A percentile compares a stretch with the other conserved stretches of the same genome.
These are phyloP conservation scores for Sialis lutaria DNA, from an alignment of 2,888 invertebrate species.

Conservation along the genomic window DNA sequence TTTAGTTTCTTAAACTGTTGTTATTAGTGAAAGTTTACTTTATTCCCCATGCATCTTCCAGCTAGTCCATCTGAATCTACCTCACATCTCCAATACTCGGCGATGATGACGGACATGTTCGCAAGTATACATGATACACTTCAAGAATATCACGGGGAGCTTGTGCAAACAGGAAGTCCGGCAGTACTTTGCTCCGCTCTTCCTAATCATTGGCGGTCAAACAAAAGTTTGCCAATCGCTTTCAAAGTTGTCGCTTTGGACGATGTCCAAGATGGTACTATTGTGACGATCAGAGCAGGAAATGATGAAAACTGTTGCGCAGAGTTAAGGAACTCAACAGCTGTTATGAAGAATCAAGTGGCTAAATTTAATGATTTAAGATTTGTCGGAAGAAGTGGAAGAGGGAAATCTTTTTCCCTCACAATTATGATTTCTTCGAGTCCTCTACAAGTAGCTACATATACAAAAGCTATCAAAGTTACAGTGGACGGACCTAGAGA, in stretches of 20 bases:
- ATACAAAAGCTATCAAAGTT: slow-evolving; percentile 95
- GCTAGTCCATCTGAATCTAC: slow-evolving; percentile 3
- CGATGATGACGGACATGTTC: slow-evolving; percentile 53
- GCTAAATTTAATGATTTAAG: slow-evolving; percentile 97
- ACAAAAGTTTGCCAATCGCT: slow-evolving; percentile 90
- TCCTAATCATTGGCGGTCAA: slow-evolving; percentile 93
- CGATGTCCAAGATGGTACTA: slow-evolving; percentile 85
- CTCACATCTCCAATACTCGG: slow-evolving; percentile 15
- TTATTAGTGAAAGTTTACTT: neutral
- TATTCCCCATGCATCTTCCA: slow-evolving; percentile 5
- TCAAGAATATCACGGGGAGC: slow-evolving; percentile 79
- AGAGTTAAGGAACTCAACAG: slow-evolving; percentile 82
- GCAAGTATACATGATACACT: slow-evolving; percentile 59
- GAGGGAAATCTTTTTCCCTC: slow-evolving; percentile 91
- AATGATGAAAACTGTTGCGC: slow-evolving; percentile 97
- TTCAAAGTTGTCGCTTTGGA: slow-evolving; percentile 92
- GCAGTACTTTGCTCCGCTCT: slow-evolving; percentile 86
- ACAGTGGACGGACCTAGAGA: slow-evolving; percentile 98
- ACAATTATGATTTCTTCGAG: slow-evolving; percentile 80
- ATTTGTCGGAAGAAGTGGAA: slow-evolving; percentile 92
- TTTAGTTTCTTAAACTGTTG: too few relatives aligned
- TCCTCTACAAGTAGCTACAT: slow-evolving; percentile 75
- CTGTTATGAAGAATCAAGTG: slow-evolving; percentile 93
- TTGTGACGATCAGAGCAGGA: slow-evolving; percentile 86
- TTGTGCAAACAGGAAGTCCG: slow-evolving; percentile 89